phyloP scores from a whole-genome alignment of 2,888 invertebrate genomes.

The Leptinotarsa tumamoca region DNA sequence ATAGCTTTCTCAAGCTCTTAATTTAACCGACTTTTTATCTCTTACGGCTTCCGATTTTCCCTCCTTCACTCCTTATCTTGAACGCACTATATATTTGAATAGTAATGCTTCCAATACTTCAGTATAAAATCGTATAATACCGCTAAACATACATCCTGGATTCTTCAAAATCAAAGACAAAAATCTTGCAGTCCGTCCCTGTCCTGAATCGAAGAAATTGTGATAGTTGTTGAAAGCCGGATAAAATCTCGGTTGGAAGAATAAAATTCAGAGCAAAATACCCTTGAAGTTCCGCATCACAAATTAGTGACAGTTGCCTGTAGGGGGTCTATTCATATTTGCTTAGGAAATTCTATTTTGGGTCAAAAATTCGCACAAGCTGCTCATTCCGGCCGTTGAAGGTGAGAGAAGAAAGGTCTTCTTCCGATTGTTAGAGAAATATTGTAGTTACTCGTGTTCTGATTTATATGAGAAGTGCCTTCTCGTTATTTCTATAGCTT shows the following conservation, averaged over 20 bases:
- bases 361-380: constrained; percentile 34
- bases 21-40: too few species aligned
- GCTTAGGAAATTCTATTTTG: constrained; percentile 17
- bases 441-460: constrained; percentile 31
- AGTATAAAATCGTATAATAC: too few species aligned
- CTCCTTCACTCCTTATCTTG: too few species aligned
- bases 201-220: constrained; percentile 43
- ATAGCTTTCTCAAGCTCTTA: too few species aligned
- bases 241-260: constrained; percentile 49
- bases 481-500: constrained; percentile 30
- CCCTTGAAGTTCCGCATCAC: constrained; percentile 43
- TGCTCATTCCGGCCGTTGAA: constrained; percentile 19
- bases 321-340: constrained; percentile 25
- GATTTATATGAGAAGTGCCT: constrained; percentile 35
- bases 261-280: constrained; percentile 55
- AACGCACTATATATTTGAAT: too few species aligned
- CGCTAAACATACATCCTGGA: too few species aligned
- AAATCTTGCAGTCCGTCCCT: constrained; percentile 19
- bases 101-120: too few species aligned
- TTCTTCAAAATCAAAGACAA: background rate
- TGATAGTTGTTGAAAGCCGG: constrained; percentile 59
- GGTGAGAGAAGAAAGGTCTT: constrained; percentile 30
- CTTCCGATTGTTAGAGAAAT: constrained; percentile 33
- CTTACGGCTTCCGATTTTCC: too few species aligned
- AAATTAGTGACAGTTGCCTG: constrained; percentile 32